phyloP scores from a whole-genome alignment of 64 coral and sea anemone genomes.

The Stichodactyla helianthus region DNA sequence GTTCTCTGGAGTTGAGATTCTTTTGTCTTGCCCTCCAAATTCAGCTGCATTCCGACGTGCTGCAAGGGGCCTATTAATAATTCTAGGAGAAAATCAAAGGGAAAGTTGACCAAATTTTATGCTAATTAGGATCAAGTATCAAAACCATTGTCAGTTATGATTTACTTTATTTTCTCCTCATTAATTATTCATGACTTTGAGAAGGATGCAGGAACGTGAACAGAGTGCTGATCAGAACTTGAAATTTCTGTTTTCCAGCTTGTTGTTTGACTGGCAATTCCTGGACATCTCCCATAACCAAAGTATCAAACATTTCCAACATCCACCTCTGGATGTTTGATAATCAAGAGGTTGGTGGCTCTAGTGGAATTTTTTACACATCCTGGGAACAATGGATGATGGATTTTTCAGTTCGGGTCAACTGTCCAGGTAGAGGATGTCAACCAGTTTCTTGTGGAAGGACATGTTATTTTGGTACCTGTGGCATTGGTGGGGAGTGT shows the following conservation, averaged over 20 bases:
- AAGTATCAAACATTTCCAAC: slow-evolving; percentile 73
- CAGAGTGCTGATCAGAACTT: no score
- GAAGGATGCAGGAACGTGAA: no score
- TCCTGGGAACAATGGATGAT: slow-evolving; percentile 85
- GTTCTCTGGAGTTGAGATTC: no score
- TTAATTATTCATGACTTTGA: no score
- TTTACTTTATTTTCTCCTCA: no score
- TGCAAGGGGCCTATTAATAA: no score
- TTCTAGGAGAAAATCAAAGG: no score
- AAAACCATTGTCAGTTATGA: no score
- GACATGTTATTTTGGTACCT: slow-evolving; percentile 96
- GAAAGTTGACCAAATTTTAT: no score
- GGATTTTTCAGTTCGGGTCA: slow-evolving; percentile 74
- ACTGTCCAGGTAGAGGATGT: slow-evolving; percentile 32
- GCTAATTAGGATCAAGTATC: no score
- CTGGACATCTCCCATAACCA: slow-evolving; percentile 38
- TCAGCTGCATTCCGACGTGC: no score
- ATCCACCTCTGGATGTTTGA: slow-evolving; percentile 96
- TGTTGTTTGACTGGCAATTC: slow-evolving; percentile 77
- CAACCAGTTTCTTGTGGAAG: slow-evolving; percentile 20
- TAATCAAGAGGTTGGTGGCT: slow-evolving; percentile 56
- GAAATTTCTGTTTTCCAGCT: slow-evolving; percentile 25
- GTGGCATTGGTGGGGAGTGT: slow-evolving; percentile 67
- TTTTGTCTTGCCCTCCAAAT: no score
- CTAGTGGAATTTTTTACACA: slow-evolving; percentile 84